Conservation (phyloP, 1,140 invertebrate species). For the Papilio aristodemus region DNA sequence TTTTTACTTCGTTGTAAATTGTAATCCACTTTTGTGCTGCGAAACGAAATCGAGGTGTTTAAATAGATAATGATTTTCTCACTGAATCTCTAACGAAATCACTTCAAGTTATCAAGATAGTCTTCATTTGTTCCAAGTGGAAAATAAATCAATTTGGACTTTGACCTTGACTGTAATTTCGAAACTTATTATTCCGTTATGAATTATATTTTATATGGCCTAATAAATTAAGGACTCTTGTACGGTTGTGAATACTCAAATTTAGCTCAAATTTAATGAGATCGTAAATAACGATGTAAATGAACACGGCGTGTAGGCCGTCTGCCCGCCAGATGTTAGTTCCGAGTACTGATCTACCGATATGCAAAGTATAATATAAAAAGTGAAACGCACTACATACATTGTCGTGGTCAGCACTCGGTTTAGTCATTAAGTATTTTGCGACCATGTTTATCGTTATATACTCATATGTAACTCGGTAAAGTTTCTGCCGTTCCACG, state of each 20-base stretch:
- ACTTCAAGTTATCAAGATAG: background rate
- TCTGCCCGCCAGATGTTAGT: slow-evolving; percentile 32
- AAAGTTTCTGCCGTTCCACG: no score
- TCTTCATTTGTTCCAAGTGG: background rate
- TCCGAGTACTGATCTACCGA: slow-evolving; percentile 3
- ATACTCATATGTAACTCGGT: no score
- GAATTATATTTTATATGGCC: background rate
- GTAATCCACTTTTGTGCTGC: background rate
- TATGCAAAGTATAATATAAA: slow-evolving; percentile 6
- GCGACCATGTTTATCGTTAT: no score
- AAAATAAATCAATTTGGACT: background rate
- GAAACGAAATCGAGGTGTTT: background rate
- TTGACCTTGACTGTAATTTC: background rate
- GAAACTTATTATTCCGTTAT: background rate
- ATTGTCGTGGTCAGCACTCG: no score
- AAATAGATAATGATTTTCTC: background rate
- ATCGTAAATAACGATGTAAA: slow-evolving; percentile 31
- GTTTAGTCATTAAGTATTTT: no score
- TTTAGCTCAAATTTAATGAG: slow-evolving; percentile 33
- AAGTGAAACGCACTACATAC: background rate
- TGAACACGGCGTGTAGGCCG: slow-evolving; percentile 5
- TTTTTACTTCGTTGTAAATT: slow-evolving; percentile 19
- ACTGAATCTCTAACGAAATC: no score
- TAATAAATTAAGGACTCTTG: background rate
- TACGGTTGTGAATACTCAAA: slow-evolving; percentile 2